phyloP scores from a whole-genome alignment of 1,140 invertebrate species.

The Cepaea nemoralis region DNA sequence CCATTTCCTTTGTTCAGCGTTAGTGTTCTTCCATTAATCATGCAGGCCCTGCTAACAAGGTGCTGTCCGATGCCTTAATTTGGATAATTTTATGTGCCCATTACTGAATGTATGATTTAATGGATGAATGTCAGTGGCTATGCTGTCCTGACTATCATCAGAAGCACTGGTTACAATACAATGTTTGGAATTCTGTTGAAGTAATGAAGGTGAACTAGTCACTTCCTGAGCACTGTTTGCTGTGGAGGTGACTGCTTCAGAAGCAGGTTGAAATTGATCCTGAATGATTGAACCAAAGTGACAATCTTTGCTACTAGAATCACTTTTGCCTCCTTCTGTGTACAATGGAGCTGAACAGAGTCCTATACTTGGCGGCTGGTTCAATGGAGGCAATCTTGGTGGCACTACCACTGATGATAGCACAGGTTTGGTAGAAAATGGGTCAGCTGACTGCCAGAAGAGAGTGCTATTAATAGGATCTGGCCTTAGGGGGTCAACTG shows the following conservation, averaged over 20 bases:
- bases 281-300: neutral
- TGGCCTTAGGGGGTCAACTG: neutral
- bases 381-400: slow-evolving; percentile 18
- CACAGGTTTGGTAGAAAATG: neutral
- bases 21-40: too few relatives aligned
- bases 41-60: slow-evolving; percentile 1
- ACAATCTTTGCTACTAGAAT: neutral
- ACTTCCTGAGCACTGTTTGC: neutral
- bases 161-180: neutral
- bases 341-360: neutral
- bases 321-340: neutral
- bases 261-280: neutral
- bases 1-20: too few relatives aligned
- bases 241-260: neutral
- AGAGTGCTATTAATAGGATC: neutral
- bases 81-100: slow-evolving; percentile 24
- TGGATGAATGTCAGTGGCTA: slow-evolving; percentile 12
- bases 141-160: slow-evolving; percentile 32
- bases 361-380: slow-evolving; percentile 22
- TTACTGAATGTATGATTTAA: slow-evolving; percentile 22
- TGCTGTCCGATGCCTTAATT: slow-evolving; percentile 14
- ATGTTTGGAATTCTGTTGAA: neutral
- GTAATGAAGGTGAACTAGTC: neutral
- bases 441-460: neutral
- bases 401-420: neutral